Conservation (phyloP, 2,113 vertebrate genomes). For the Motacilla alba region DNA sequence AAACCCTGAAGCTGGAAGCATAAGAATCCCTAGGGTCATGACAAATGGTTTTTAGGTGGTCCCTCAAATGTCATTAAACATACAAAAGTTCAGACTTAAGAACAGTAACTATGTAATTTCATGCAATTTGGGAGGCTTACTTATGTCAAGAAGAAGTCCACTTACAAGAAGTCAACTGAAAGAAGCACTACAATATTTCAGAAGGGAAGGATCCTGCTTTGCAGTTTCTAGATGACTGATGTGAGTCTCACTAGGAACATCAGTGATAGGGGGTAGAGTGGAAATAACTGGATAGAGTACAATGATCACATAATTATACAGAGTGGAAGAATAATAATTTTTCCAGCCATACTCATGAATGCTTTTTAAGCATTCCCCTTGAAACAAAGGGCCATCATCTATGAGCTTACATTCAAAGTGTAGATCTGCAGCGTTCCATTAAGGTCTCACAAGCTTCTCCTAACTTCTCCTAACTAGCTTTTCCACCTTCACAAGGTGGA, state of each 20-base stretch:
- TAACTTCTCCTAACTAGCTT: no score
- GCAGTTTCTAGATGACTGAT: neutral
- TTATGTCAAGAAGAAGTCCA: neutral
- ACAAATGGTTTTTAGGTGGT: neutral
- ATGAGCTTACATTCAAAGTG: neutral
- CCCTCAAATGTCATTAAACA: neutral
- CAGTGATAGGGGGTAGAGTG: neutral
- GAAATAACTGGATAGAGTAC: neutral
- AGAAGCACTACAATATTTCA: neutral
- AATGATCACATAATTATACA: neutral
- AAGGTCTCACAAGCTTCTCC: neutral
- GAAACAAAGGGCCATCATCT: rapidly evolving
- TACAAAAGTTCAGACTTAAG: neutral
- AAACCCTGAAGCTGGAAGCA: neutral
- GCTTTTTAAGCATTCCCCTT: neutral
- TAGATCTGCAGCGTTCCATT: neutral
- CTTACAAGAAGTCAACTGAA: neutral
- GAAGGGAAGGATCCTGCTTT: neutral
- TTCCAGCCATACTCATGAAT: neutral
- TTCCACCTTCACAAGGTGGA: no score
- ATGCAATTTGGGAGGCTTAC: neutral
- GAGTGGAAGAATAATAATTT: neutral
- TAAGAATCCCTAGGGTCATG: neutral
- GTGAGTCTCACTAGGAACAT: neutral
- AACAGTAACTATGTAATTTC: neutral